Conservation (phyloP, 2,888 invertebrate species). For the Drosophila anomelani region DNA sequence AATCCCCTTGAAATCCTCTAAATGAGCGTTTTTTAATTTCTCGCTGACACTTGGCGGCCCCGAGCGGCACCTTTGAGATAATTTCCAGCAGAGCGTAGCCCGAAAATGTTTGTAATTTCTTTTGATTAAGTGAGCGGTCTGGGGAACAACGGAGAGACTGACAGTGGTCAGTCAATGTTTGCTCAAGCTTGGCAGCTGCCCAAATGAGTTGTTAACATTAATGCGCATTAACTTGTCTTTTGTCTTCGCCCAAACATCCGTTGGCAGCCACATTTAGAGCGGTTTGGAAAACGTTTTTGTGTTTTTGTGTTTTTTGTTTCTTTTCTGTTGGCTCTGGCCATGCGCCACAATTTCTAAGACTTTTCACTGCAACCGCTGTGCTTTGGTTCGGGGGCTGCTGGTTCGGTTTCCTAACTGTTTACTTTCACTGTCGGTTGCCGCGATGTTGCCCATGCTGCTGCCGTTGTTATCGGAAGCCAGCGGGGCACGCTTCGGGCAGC, state of each 20-base stretch:
- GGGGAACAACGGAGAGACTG: conserved; percentile 6
- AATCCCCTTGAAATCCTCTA: conserved; percentile 18
- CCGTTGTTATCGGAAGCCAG: conserved; percentile 62
- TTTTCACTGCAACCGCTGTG: conserved; percentile 65
- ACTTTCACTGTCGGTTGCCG: conserved; percentile 73
- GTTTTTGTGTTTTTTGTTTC: not conserved
- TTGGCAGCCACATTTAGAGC: conserved; percentile 27
- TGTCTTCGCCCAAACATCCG: conserved; percentile 36
- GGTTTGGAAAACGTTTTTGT: conserved; percentile 43
- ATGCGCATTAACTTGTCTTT: conserved; percentile 56
- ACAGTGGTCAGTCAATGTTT: conserved; percentile 60
- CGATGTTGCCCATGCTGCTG: conserved; percentile 23
- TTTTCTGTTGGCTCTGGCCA: conserved; percentile 46
- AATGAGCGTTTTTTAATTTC: conserved; percentile 20
- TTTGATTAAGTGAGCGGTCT: conserved; percentile 34
- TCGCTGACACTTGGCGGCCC: conserved; percentile 58
- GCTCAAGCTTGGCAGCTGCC: conserved; percentile 43
- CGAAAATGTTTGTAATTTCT: conserved; percentile 18
- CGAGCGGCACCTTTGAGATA: conserved; percentile 59
- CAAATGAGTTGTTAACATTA: conserved; percentile 62
- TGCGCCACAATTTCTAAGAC: conserved; percentile 59
- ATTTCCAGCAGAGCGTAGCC: conserved; percentile 31
- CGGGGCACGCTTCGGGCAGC: conserved; percentile 59
- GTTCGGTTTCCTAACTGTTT: conserved; percentile 68
- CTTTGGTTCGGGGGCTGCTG: conserved; percentile 33